These are phyloP conservation scores for Peucedramus taeniatus DNA, from an alignment of 2,113 vertebrate species.

Conservation along the genomic window DNA sequence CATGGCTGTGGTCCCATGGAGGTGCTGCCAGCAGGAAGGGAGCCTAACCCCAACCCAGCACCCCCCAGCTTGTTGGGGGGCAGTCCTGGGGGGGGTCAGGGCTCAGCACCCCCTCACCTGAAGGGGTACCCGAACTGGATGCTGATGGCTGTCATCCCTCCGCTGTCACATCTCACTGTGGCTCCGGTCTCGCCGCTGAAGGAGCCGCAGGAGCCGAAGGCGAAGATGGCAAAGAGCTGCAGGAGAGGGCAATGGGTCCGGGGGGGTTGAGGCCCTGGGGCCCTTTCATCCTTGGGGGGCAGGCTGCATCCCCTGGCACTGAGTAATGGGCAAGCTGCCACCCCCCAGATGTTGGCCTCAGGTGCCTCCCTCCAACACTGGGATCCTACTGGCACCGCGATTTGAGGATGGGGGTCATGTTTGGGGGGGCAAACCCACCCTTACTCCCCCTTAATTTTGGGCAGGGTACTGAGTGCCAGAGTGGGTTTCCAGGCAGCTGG, in stretches of 20 bases:
- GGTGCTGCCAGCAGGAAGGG: not conserved
- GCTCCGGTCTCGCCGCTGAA: conserved; percentile 82
- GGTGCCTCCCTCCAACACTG: not conserved
- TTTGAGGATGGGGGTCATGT: not conserved
- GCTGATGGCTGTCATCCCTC: conserved; percentile 25
- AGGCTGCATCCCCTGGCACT: not conserved
- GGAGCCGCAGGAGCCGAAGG: conserved; percentile 88
- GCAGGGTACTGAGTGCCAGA: not conserved
- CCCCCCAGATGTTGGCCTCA: not conserved
- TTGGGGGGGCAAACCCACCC: too few species aligned
- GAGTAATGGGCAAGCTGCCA: not conserved
- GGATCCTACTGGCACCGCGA: not conserved
- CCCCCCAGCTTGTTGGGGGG: rapidly evolving
- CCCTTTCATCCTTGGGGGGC: not conserved
- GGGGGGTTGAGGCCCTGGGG: not conserved
- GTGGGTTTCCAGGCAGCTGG: not conserved
- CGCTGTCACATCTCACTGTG: conserved; percentile 70
- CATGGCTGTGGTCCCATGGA: rapidly evolving
- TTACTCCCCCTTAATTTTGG: rapidly evolving
- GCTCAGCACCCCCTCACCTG: conserved; percentile 73
- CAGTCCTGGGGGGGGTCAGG: too few species aligned
- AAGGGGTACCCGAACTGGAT: conserved; percentile 88
- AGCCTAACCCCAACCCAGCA: not conserved
- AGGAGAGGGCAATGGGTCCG: not conserved
- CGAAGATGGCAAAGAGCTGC: conserved; percentile 92